Evolutionary conservation across 2,113 vertebrate genomes (phyloP).

Genomic region (Madoqua kirkii): DNA sequence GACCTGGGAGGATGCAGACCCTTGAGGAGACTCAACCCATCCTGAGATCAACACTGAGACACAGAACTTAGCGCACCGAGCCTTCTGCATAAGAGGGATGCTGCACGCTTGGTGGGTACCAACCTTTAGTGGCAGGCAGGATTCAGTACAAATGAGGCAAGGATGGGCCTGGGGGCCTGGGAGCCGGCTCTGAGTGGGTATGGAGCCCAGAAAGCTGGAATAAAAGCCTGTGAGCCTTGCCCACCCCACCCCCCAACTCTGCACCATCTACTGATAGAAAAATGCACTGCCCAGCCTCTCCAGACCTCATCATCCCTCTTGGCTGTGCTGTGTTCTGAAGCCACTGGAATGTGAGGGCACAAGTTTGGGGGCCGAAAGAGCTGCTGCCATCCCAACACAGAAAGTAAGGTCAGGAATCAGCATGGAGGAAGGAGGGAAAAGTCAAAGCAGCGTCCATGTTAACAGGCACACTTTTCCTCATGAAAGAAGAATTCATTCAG

Average conservation of each 20-base stretch:
- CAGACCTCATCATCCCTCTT: neutral
- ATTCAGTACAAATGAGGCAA: neutral
- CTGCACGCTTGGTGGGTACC: neutral
- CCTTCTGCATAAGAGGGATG: neutral
- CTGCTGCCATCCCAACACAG: neutral
- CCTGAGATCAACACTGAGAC: neutral
- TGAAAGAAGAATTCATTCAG: neutral
- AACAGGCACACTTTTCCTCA: neutral
- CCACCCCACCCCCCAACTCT: fast-evolving
- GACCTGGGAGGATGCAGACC: neutral
- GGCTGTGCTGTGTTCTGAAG: neutral
- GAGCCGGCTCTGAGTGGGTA: neutral
- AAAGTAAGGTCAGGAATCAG: neutral
- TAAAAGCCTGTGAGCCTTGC: neutral
- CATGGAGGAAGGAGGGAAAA: neutral
- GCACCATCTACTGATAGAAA: neutral
- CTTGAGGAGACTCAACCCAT: neutral
- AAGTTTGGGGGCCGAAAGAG: neutral
- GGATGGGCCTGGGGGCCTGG: neutral
- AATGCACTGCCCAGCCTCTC: neutral
- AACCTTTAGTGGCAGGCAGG: neutral
- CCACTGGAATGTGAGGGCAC: neutral
- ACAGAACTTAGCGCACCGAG: neutral
- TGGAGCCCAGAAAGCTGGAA: neutral
- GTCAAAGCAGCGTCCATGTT: neutral